These are phyloP conservation scores for Tolypeutes matacus DNA, from an alignment of 2,797 vertebrate species.

Conservation along the genomic window DNA sequence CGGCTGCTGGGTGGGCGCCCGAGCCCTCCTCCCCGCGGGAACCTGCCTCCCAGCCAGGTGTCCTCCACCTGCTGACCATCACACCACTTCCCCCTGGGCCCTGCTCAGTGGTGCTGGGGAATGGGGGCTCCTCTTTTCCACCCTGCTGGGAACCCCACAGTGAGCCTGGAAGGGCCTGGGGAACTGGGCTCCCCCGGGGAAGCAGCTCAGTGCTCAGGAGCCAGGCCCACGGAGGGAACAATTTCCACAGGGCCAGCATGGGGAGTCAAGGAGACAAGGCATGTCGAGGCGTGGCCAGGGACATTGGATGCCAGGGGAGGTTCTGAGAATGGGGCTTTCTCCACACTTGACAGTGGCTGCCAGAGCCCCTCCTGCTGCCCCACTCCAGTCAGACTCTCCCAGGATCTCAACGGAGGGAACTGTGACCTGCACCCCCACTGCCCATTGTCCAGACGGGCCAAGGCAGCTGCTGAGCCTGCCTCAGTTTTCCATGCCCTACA, in stretches of 20 bases:
- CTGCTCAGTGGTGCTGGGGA: neutral
- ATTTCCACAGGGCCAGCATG: neutral
- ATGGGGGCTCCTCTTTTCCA: neutral
- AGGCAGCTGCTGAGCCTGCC: neutral
- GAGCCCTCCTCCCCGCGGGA: accelerated
- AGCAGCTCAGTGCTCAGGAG: neutral
- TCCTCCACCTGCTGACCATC: neutral
- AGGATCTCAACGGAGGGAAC: neutral
- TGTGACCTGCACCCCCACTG: neutral
- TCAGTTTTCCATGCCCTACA: neutral
- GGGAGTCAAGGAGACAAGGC: neutral
- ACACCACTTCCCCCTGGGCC: too few relatives aligned
- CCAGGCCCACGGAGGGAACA: neutral
- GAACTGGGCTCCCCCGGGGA: neutral
- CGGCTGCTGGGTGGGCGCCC: too few relatives aligned
- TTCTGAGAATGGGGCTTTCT: too few relatives aligned
- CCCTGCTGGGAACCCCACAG: neutral
- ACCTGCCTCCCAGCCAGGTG: too few relatives aligned
- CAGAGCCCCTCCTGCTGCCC: neutral
- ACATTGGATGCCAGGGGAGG: accelerated
- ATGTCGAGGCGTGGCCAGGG: neutral
- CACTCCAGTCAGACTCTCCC: neutral
- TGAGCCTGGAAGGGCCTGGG: neutral
- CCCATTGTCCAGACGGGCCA: neutral
- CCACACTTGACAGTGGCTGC: too few relatives aligned